phyloP scores from a whole-genome alignment of 2,113 vertebrate species.

The Sphaerodactylus townsendi region DNA sequence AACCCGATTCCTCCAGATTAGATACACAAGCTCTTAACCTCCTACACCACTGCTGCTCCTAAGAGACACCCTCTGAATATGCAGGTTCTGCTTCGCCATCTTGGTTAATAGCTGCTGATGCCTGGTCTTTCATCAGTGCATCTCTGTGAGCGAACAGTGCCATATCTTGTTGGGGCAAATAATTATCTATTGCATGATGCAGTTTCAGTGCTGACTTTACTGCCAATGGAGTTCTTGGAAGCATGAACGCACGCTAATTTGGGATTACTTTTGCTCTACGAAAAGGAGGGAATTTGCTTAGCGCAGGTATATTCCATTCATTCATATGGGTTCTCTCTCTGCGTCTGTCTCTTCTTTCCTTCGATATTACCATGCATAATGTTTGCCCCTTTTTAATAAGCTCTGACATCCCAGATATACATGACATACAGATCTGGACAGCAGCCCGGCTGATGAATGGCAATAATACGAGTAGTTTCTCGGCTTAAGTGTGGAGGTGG shows the following conservation, averaged over 20 bases:
- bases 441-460: conserved; percentile 15
- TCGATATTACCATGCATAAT: not conserved
- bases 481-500: conserved; percentile 30
- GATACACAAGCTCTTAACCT: too few species aligned
- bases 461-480: conserved; percentile 18
- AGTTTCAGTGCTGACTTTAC: not conserved
- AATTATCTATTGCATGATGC: not conserved
- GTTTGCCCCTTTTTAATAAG: not conserved
- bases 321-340: not conserved
- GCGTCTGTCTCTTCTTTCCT: not conserved
- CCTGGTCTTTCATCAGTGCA: not conserved
- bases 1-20: too few species aligned
- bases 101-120: too few species aligned
- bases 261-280: too few species aligned
- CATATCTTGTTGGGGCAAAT: not conserved
- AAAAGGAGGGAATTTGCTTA: not conserved
- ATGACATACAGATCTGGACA: not conserved
- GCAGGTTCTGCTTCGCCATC: not conserved
- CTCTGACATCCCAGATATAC: not conserved
- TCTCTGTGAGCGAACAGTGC: not conserved
- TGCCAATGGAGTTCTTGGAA: not conserved
- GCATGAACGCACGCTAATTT: not conserved
- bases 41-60: too few species aligned
- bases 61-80: too few species aligned
- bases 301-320: not conserved